Conservation (phyloP, 2,113 vertebrate genomes). For the Petrocephalus microphthalmus region DNA sequence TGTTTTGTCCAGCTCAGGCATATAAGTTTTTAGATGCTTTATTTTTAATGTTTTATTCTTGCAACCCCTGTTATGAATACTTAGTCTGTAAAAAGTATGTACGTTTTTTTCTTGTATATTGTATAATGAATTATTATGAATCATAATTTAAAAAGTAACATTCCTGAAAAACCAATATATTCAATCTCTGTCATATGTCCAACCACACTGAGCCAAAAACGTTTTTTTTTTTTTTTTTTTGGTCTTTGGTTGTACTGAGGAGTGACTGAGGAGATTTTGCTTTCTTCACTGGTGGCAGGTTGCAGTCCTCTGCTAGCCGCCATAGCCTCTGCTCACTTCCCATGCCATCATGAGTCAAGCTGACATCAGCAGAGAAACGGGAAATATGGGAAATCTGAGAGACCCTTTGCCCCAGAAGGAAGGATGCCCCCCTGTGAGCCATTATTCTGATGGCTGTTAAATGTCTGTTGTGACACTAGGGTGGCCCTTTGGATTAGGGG, state of each 20-base stretch:
- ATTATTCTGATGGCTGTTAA: conserved; percentile 14
- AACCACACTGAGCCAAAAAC: no score
- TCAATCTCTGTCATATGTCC: no score
- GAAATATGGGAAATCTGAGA: conserved; percentile 6
- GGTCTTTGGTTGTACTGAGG: neutral
- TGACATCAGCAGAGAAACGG: conserved; percentile 4
- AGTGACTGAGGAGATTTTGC: neutral
- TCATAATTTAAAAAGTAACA: no score
- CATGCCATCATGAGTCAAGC: neutral
- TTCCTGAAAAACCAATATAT: no score
- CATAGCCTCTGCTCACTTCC: neutral
- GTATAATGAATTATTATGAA: no score
- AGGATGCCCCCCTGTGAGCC: conserved; percentile 6
- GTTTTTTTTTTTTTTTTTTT: no score
- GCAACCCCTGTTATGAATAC: no score
- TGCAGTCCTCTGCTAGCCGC: neutral
- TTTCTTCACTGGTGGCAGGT: neutral
- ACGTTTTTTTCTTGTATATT: no score
- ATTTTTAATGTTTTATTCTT: no score
- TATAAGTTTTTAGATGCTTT: no score
- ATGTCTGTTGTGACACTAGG: conserved; percentile 16
- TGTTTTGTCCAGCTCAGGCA: no score
- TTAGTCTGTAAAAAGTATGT: no score
- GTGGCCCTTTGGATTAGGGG: neutral
- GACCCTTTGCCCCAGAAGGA: neutral